These are phyloP conservation scores for Coenonympha arcania DNA, from an alignment of 2,888 invertebrate genomes.

Conservation along the genomic window DNA sequence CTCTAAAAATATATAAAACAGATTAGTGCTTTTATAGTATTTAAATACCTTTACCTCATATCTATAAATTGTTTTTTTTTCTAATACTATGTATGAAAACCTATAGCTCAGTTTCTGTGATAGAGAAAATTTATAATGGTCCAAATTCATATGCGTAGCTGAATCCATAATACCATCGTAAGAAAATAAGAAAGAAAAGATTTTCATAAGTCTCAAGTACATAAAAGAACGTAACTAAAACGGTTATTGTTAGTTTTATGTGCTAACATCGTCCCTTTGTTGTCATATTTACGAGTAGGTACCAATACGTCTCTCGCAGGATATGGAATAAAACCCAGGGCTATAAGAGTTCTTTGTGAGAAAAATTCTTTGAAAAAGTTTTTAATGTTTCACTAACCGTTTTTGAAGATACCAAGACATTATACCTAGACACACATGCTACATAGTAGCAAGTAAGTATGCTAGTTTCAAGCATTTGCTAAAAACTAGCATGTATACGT, in stretches of 20 bases:
- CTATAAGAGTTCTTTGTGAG: background rate
- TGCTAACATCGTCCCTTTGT: background rate
- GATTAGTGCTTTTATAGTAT: background rate
- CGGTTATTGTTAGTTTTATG: background rate
- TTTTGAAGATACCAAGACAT: too few species aligned
- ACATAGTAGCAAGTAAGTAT: too few species aligned
- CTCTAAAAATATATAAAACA: background rate
- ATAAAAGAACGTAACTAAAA: background rate
- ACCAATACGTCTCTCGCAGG: background rate
- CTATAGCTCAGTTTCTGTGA: too few species aligned
- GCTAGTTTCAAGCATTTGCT: too few species aligned
- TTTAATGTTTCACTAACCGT: too few species aligned
- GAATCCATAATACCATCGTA: background rate
- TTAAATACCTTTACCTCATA: too few species aligned
- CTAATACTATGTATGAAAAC: too few species aligned
- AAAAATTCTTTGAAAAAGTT: too few species aligned
- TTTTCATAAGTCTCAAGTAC: background rate
- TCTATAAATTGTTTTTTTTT: too few species aligned
- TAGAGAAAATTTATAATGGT: too few species aligned
- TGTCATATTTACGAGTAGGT: background rate
- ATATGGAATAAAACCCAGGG: background rate
- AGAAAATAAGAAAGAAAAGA: background rate
- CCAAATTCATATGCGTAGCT: background rate
- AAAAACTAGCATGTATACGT: too few species aligned
- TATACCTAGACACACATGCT: too few species aligned